A percentile compares a stretch with the other conserved stretches of the same genome.
phyloP scores from a whole-genome alignment of 2,888 invertebrate species.

The Noctua pronuba region DNA sequence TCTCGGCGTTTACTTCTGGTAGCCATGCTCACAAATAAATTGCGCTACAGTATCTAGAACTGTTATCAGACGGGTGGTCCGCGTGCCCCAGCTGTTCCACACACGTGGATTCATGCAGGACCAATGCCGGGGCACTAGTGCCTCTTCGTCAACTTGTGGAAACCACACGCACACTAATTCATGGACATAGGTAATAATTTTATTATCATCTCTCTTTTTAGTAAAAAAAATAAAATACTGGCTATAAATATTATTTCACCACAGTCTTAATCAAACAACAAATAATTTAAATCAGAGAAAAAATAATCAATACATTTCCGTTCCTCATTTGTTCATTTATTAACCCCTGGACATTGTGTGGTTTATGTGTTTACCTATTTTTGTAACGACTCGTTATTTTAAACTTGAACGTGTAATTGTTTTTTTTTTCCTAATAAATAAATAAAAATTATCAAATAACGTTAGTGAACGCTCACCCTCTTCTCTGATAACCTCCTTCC shows the following conservation, averaged over 20 bases:
- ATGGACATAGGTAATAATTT: not conserved
- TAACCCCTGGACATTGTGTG: too few species aligned
- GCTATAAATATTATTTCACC: too few species aligned
- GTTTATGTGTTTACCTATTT: too few species aligned
- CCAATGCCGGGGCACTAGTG: not conserved
- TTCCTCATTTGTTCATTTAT: too few species aligned
- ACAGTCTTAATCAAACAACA: not conserved
- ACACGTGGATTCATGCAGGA: not conserved
- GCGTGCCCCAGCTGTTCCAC: not conserved
- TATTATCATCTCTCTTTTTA: too few species aligned
- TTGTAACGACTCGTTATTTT: too few species aligned
- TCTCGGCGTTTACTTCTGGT: not conserved
- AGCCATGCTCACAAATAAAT: not conserved
- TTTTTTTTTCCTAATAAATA: too few species aligned
- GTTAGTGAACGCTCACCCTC: slow-evolving; percentile 46
- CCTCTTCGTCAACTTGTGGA: not conserved
- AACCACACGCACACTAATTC: not conserved
- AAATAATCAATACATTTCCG: too few species aligned
- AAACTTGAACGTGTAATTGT: too few species aligned
- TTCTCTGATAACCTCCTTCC: slow-evolving; percentile 64
- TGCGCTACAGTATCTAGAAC: not conserved
- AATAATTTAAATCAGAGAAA: not conserved
- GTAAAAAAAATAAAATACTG: too few species aligned
- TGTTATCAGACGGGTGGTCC: not conserved
- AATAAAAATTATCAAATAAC: not conserved